Percentiles rank a stretch among this genome's conserved stretches.
Conservation (phyloP, 2,113 vertebrate species). For the Eubucco bourcierii region DNA sequence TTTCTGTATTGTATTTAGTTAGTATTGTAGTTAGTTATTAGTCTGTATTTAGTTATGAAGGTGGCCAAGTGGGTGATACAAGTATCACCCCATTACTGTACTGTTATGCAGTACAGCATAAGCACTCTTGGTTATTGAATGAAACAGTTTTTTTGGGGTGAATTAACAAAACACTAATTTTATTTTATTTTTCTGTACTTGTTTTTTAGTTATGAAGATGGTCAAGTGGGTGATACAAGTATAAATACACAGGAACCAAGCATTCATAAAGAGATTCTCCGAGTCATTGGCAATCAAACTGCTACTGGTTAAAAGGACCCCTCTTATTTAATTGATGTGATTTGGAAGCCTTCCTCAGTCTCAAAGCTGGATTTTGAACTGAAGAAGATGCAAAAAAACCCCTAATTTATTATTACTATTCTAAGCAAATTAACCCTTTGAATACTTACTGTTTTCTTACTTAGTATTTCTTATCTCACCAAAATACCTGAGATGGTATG, state of each 20-base stretch:
- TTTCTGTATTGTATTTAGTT: too few relatives aligned
- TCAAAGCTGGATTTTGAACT: slow-evolving; percentile 90
- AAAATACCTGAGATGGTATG: slow-evolving; percentile 73
- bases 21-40: too few relatives aligned
- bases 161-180: neutral
- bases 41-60: too few relatives aligned
- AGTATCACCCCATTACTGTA: too few relatives aligned
- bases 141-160: neutral
- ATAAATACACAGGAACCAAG: slow-evolving; percentile 89
- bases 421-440: slow-evolving; percentile 78
- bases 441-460: slow-evolving; percentile 80
- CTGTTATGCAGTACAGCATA: too few relatives aligned
- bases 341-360: slow-evolving; percentile 77
- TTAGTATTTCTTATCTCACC: slow-evolving; percentile 79
- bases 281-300: slow-evolving; percentile 92
- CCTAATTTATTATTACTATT: slow-evolving; percentile 78
- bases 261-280: slow-evolving; percentile 89
- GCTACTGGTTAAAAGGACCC: slow-evolving; percentile 85
- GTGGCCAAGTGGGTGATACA: too few relatives aligned
- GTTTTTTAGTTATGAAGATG: slow-evolving; percentile 86
- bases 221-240: slow-evolving; percentile 88
- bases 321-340: slow-evolving; percentile 60
- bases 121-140: neutral
- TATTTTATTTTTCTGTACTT: slow-evolving; percentile 39
- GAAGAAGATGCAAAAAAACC: slow-evolving; percentile 73